Evolutionary conservation across 2,113 vertebrate genomes (phyloP), one percentile per base, ranked within the genome.

Genomic region (Tringa solitaria): DNA sequence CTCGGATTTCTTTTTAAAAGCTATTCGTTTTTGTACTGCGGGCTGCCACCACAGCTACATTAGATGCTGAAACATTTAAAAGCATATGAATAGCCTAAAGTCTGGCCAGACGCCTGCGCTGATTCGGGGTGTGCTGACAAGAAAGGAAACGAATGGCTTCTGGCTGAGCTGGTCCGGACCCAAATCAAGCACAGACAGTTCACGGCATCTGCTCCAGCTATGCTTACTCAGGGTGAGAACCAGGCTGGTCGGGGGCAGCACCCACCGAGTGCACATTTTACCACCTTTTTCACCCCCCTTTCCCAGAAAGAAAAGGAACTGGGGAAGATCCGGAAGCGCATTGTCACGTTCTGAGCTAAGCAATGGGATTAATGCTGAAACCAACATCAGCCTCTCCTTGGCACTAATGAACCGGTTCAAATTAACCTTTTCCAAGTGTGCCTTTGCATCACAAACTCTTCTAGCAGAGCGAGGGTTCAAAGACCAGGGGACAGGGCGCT

Each of bases 1-100:
- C 80, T 65, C 0, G 0, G 70, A 79, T 92, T 92, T 96, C 92
- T 92, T 95, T 96, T 93, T 91, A 92, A 84, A 90, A 91, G 53
- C 73, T 50, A 10, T 87, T 87, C 1, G 0, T 57, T 73, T 91
- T 61, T 89, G 72, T 78, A 48, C 41, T 46, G 68, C 5, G 23
- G 60, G 80, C 94, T 96, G 80, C 83, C 92, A 89, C 76, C 84
- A 69, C 90, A 93, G 95, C 92, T 78, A 68, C 80, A 79, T 9
- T 10, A 75, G 76, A 89, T 61, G 51, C 57, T 51, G 59, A 90
- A 96, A 89, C n/a, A 89, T 93, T 93, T 90, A 87, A 86, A 87
- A 90, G 41, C 72, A 56, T 2, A 35, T 2, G 70, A 76, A 69
- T 9, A 68, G 37, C 39, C 37, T 8, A 19, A 73, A 46, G 11